phyloP scores from a whole-genome alignment of 1,140 invertebrate genomes.

The Teleogryllus occipitalis region DNA sequence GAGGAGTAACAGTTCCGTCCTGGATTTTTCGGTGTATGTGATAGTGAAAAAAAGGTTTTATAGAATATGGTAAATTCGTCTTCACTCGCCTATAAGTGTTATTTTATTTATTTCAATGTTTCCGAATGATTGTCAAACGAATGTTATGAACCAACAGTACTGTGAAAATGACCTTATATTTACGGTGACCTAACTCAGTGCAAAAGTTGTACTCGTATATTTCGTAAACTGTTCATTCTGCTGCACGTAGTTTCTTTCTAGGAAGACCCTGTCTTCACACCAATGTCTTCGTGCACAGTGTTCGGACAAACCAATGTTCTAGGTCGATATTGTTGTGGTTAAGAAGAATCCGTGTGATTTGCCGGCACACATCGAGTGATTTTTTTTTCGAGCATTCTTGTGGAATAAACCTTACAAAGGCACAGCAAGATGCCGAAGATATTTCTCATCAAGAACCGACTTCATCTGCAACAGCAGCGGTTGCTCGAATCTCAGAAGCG shows the following conservation, averaged over 20 bases:
- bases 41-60: background rate
- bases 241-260: background rate
- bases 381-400: background rate
- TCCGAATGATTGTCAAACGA: background rate
- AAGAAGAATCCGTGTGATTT: too few relatives aligned
- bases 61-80: background rate
- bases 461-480: conserved; percentile 78
- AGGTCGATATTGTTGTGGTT: background rate
- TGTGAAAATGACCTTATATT: background rate
- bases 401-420: background rate
- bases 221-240: background rate
- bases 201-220: background rate
- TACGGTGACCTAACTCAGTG: background rate
- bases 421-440: conserved; percentile 72
- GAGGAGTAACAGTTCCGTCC: background rate
- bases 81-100: background rate
- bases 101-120: background rate
- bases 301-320: background rate
- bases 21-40: background rate
- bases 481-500: conserved; percentile 66
- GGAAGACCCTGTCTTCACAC: background rate
- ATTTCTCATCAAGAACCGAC: conserved; percentile 76
- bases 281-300: background rate
- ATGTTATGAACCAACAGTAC: background rate
- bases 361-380: too few relatives aligned